Evolutionary conservation across 2,797 vertebrate species (phyloP).

Genomic region (Acanthurus lineatus): DNA sequence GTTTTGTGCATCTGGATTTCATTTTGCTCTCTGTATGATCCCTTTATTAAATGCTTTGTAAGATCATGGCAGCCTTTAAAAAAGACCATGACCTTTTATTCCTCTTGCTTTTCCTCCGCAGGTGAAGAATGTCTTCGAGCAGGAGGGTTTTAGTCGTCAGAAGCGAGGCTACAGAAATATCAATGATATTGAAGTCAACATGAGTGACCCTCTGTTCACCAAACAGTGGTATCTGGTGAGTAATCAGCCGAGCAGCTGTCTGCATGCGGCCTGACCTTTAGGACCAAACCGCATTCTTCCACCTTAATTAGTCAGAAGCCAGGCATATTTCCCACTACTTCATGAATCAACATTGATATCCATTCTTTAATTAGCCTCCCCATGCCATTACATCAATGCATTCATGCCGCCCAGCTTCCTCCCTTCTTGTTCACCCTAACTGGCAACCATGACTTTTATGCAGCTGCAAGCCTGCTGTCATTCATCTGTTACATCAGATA

Average conservation of each 20-base stretch:
- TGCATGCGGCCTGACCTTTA: conserved; percentile 75
- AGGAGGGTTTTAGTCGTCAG: conserved; percentile 93
- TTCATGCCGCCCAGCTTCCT: conserved; percentile 44
- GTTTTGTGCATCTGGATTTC: neutral
- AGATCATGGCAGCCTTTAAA: conserved; percentile 10
- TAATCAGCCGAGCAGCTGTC: conserved; percentile 68
- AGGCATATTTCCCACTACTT: conserved; percentile 59
- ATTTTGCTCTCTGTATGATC: conserved; percentile 8
- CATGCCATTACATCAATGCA: conserved; percentile 35
- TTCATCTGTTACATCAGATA: conserved; percentile 68
- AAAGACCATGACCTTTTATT: conserved; percentile 21
- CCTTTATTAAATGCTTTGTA: conserved; percentile 12
- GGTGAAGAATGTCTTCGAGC: conserved; percentile 93
- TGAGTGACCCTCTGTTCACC: conserved; percentile 96
- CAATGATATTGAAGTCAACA: conserved; percentile 94
- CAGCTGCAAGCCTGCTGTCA: conserved; percentile 21
- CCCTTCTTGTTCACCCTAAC: conserved; percentile 61
- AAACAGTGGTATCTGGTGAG: conserved; percentile 99
- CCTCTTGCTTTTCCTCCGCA: conserved; percentile 69
- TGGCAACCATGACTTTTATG: conserved; percentile 61
- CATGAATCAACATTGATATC: conserved; percentile 65
- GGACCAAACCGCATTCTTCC: conserved; percentile 55
- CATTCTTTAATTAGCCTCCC: conserved; percentile 70
- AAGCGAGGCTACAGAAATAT: conserved; percentile 97
- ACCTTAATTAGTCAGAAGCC: conserved; percentile 69